Evolutionary conservation across 2,888 invertebrate genomes (phyloP).

Genomic region (Drosophila trichaetosa): DNA sequence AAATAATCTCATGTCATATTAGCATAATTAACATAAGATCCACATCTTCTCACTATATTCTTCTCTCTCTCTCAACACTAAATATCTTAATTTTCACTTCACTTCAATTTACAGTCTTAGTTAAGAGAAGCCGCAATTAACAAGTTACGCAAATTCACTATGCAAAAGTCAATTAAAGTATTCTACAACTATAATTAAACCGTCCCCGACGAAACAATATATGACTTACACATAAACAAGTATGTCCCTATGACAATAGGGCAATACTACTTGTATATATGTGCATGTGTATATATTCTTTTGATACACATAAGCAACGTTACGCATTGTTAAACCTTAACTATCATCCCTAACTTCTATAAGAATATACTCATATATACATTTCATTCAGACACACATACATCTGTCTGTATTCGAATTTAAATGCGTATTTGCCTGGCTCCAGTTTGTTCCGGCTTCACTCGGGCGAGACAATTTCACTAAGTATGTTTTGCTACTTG

Average conservation of each 20-base stretch:
- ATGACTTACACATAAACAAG: background rate
- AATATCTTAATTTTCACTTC: background rate
- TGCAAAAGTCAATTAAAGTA: background rate
- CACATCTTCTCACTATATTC: background rate
- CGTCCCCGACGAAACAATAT: background rate
- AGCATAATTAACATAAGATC: background rate
- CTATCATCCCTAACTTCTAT: conserved; percentile 3
- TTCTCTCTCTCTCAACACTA: background rate
- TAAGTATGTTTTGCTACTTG: conserved; percentile 2
- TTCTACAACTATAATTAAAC: background rate
- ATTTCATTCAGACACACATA: background rate
- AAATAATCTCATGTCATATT: background rate
- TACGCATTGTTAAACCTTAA: background rate
- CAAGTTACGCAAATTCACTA: background rate
- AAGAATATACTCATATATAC: background rate
- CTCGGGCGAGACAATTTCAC: conserved; percentile 20
- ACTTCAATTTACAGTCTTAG: background rate
- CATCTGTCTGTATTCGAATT: conserved; percentile 14
- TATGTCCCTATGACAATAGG: background rate
- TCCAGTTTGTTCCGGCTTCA: conserved; percentile 29
- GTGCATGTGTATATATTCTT: background rate
- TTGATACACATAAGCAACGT: background rate
- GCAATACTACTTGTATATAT: background rate
- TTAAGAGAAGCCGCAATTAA: background rate
- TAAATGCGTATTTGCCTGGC: conserved; percentile 22